Conservation (phyloP, 1,140 invertebrate species). For the Homalodisca vitripennis region DNA sequence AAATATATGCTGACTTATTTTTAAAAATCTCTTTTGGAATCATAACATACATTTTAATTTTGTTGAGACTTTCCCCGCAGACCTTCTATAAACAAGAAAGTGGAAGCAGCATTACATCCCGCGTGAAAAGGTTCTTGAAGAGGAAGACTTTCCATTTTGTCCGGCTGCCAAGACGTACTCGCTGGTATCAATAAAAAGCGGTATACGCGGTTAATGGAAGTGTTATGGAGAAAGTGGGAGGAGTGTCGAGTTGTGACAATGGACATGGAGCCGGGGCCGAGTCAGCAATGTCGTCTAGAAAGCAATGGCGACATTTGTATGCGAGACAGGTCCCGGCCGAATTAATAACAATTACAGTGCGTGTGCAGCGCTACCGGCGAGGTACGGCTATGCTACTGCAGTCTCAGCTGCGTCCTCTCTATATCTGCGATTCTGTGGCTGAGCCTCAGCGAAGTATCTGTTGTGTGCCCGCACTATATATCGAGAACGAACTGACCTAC, state of each 20-base stretch:
- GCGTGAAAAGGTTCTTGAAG: neutral
- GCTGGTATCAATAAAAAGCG: conserved; percentile 14
- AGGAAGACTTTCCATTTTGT: conserved; percentile 5
- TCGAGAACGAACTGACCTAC: too few relatives aligned
- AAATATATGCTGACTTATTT: too few relatives aligned
- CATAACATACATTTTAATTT: too few relatives aligned
- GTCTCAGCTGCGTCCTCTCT: neutral
- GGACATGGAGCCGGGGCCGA: too few relatives aligned
- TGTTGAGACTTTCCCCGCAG: conserved; percentile 1
- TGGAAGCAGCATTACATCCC: neutral
- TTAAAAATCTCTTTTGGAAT: too few relatives aligned
- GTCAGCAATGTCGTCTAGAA: conserved; percentile 14
- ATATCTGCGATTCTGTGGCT: neutral
- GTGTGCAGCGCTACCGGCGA: neutral
- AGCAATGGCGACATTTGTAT: conserved; percentile 7
- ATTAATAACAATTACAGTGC: conserved; percentile 15
- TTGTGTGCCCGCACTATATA: too few relatives aligned
- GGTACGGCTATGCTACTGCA: neutral
- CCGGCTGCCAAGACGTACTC: too few relatives aligned
- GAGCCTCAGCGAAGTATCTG: too few relatives aligned
- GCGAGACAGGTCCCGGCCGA: neutral
- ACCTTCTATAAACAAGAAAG: neutral
- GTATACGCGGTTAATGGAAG: neutral
- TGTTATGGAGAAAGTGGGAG: too few relatives aligned
- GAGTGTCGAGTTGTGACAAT: too few relatives aligned